Evolutionary conservation across 2,113 vertebrate genomes (phyloP), one percentile per base, ranked within the genome.

Genomic region (Phaethornis superciliosus): DNA sequence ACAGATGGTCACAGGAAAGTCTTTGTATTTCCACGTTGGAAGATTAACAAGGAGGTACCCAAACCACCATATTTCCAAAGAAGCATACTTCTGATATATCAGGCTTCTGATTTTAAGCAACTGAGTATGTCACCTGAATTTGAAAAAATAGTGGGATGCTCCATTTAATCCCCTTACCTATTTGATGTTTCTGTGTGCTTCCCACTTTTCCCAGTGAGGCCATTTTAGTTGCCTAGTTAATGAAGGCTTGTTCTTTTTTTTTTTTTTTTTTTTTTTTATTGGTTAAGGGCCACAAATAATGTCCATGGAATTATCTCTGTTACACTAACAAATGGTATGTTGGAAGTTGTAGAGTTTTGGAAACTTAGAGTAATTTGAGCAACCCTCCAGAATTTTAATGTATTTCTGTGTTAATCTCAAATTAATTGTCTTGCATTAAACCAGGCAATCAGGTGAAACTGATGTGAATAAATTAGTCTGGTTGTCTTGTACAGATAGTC

Each of bases 341-440:
- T 56, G 35, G 30, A 91, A 79, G 40, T 32, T 78, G 23, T 22
- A 68, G 60, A 67, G 52, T 75, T 92, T 89, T 74, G 42, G 20
- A 85, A 93, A 88, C 26, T 83, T 68, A 63, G 18, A 78, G 81
- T 94, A 82, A 92, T 90, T 82, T 79, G 85, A 85, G 44, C 68
- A 77, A n/a, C 42, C 17, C 60, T 88, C 63, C 54, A 87, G 52
- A 90, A 90, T 93, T 96, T 89, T 85, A 89, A 91, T 95, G 87
- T 60, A 90, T 89, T 80, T 56, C 71, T 78, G 11, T 76, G 67
- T 83, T 95, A 89, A 90, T 96, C 76, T 91, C 40, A 77, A 84
- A 81, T 84, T 90, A 96, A 94, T 88, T 90, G 40, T 86, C 85
- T 89, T 92, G 60, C 30, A 37, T 96, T 94, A 96, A 95, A 78